phyloP scores from a whole-genome alignment of 92 coral and sea anemone species.

The Porites divaricata region DNA sequence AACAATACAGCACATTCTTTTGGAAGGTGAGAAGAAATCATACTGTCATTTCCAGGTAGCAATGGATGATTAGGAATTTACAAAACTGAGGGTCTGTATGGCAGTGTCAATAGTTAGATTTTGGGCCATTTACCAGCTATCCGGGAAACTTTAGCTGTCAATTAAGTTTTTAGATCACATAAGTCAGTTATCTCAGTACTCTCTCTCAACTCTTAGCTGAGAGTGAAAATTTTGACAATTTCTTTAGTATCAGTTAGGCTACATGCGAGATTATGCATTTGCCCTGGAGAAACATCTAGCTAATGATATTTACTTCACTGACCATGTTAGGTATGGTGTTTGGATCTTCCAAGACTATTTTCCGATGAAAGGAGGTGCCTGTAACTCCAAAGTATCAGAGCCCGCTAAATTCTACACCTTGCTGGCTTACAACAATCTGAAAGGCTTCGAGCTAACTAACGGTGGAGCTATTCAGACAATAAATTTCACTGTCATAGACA shows the following conservation, averaged over 20 bases:
- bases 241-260: too few relatives aligned
- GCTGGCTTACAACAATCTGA: conserved; percentile 87
- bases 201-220: too few relatives aligned
- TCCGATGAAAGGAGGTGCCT: conserved; percentile 64
- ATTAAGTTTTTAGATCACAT: too few relatives aligned
- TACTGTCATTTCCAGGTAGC: too few relatives aligned
- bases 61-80: too few relatives aligned
- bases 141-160: too few relatives aligned
- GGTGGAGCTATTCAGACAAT: conserved; percentile 85
- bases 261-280: background rate
- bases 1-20: conserved; percentile 95
- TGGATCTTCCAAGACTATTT: conserved; percentile 89
- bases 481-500: conserved; percentile 78
- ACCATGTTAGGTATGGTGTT: conserved; percentile 66
- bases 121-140: too few relatives aligned
- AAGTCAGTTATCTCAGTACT: too few relatives aligned
- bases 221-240: too few relatives aligned
- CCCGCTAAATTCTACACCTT: conserved; percentile 84
- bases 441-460: conserved; percentile 82
- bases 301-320: background rate
- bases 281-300: background rate
- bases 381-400: conserved; percentile 50
- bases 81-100: too few relatives aligned
- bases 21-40: conserved; percentile 53
- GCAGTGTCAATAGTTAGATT: too few relatives aligned